Conservation (phyloP, 2,888 invertebrate genomes). For the Cheilosia soror region DNA sequence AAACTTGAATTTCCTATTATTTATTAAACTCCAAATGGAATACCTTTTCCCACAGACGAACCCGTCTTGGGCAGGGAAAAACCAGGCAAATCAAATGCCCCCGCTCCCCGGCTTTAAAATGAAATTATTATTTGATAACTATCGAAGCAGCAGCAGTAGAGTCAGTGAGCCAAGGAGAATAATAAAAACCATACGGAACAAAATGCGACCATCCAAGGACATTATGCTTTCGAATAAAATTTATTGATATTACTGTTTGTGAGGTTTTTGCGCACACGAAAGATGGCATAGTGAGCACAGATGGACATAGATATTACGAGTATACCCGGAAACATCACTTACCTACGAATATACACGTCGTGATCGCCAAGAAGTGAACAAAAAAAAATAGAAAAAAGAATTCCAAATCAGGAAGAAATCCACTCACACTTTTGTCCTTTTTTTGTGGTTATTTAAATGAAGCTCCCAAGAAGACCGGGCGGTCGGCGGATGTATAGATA, state of each 20-base stretch:
- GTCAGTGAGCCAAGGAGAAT: constrained; percentile 43
- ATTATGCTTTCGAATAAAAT: constrained; percentile 75
- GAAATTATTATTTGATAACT: constrained; percentile 75
- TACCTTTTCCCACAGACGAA: constrained; percentile 26
- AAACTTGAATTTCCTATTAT: constrained; percentile 72
- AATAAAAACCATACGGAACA: constrained; percentile 70
- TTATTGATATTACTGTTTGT: constrained; percentile 75
- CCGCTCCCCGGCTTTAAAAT: constrained; percentile 50
- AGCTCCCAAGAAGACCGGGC: constrained; percentile 22
- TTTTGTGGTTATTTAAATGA: constrained; percentile 62
- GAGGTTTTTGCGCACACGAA: constrained; percentile 51
- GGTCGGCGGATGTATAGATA: constrained; percentile 22
- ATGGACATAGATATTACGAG: constrained; percentile 57
- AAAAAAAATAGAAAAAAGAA: not conserved
- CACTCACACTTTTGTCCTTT: constrained; percentile 32
- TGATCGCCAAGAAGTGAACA: constrained; percentile 1
- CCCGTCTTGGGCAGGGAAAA: not conserved
- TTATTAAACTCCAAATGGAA: constrained; percentile 64
- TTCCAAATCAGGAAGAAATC: constrained; percentile 28
- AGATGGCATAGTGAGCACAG: constrained; percentile 58
- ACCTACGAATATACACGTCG: constrained; percentile 60
- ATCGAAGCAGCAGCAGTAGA: constrained; percentile 52
- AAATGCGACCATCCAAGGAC: constrained; percentile 73
- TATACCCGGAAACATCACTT: constrained; percentile 63
- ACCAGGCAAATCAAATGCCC: not conserved